Base-by-base conservation (phyloP, 2,888 invertebrate genomes). In the Drosophila nigricruria region DNA sequence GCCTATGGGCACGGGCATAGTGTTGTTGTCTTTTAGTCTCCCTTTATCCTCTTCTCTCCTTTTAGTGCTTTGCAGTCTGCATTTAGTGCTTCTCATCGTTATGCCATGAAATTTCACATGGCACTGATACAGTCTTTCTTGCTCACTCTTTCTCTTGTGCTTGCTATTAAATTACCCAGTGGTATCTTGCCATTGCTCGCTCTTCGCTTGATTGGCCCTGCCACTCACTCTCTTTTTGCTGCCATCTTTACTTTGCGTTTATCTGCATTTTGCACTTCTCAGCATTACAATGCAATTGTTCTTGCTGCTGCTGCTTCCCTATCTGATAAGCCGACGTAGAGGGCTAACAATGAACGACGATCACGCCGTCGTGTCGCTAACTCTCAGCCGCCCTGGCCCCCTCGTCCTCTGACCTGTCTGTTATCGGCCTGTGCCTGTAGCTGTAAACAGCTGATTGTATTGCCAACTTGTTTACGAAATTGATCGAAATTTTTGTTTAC, bases 231-330 rank as follows among this genome's bases (percentile, higher is more conserved):
- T 4, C 8, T 1, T 43, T 16, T 8, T 42, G 20, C 23, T 23
- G 20, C 14, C 14, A 23, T 16, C 34, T 52, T 52, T 12, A 4
- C 50, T 34, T 10, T 25, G 32, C 6, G 20, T 16, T 56, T 73
- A 52, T 56, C 50, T 25, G 6, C 12, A 61, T 30, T 27, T 52
- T 45, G 34, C 49, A 30, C 12, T 18, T n/a, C 25, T 74, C 69
- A 73, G 54, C 75, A 59, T 74, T 74, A 73, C 43, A 54, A 27
- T 52, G 58, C 62, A 73, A 16, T 5, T 62, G 43, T 50, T 59
- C 40, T 14, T 57, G 32, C n/a, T 32, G 16, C 16, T 57, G 30
- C n/a, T 25, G 36, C 50, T 47, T 36, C 25, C 47, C 20, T 42
- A 30, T 38, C 67, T 32, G 60, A 61, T 58, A 58, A 62, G 74